Evolutionary conservation across 1,140 invertebrate species (phyloP), one percentile per base, ranked within the genome.

Genomic region (Drosophila hydei): DNA sequence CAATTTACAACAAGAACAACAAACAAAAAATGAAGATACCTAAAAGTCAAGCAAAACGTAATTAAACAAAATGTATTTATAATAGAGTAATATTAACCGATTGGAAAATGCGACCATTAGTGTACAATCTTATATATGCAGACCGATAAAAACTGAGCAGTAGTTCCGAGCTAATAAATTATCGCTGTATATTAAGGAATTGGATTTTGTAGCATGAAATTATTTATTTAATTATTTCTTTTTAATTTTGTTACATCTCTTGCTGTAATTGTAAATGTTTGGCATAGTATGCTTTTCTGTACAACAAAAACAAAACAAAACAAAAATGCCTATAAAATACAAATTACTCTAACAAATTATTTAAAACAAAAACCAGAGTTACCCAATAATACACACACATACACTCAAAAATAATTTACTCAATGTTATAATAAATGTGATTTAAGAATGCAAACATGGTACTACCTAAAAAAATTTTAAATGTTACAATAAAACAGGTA

Each of bases 361-460:
- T 58, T 45, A 48, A 68, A 40, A 72, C 60, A 65, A 51, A 60
- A 64, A 79, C 63, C 45, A 60, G 56, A 79, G 43, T 62, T 36
- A 47, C 62, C 70, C 63, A 61, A 67, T 74, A 65, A 52, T 74
- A 77, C 74, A 75, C 63, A 64, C 63, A 62, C 54, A 72, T 76
- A 80, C 74, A 87, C 83, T 85, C 81, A 81, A 77, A 50, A 72
- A 77, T 87, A 88, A 88, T 78, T 88, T 88, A 87, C 81, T 87
- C 81, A 87, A 87, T 87, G 81, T 87, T 87, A 70, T 85, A 87
- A 87, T 87, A 87, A 88, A 88, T 87, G 81, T 87, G 81, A 87
- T 87, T 87, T 87, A 87, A 88, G 83, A 64, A 78, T 50, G 65
- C 77, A 75, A 85, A 61, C 71, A 77, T 74, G 79, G 77, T 75